These are phyloP conservation scores for Diacarnus erythraeanus DNA, from an alignment of 37 sponge, comb jelly and placozoan species.

Conservation along the genomic window DNA sequence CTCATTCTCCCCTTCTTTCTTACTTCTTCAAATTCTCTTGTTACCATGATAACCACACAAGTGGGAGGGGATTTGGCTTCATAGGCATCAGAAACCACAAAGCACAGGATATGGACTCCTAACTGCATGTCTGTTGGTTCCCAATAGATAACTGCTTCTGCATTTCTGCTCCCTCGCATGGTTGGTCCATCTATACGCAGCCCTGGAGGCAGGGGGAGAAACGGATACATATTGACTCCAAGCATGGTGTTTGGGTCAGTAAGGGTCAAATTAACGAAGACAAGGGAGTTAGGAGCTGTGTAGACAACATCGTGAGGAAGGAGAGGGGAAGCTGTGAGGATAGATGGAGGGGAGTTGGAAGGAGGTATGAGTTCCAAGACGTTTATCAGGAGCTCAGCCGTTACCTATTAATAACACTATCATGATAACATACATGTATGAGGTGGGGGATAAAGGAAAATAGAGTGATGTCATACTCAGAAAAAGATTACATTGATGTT, in stretches of 20 bases:
- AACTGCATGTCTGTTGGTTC: conserved; percentile 26
- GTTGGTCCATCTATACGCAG: conserved; percentile 9
- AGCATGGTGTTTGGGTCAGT: conserved; percentile 10
- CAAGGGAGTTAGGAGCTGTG: conserved; percentile 1
- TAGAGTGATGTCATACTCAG: too few species aligned
- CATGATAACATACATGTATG: too few species aligned
- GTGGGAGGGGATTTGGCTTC: conserved; percentile 21
- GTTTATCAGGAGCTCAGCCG: conserved; percentile 44
- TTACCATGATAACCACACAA: conserved; percentile 39
- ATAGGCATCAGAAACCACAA: conserved; percentile 23
- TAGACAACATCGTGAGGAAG: conserved; percentile 14
- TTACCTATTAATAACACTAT: conserved; percentile 13
- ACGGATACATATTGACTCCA: neutral
- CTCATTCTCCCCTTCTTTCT: too few species aligned
- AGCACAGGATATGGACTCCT: conserved; percentile 45
- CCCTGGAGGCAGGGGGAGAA: conserved; percentile 29
- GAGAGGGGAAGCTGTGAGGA: conserved; percentile 1
- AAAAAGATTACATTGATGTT: neutral
- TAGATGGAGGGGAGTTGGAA: conserved; percentile 11
- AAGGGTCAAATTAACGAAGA: conserved; percentile 27
- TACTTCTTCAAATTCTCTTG: neutral
- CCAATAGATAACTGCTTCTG: conserved; percentile 19
- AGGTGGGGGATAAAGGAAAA: too few species aligned
- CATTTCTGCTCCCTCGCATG: neutral
- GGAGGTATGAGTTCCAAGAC: conserved; percentile 4